Percentiles rank a stretch among this genome's conserved stretches.
Conservation (phyloP, 2,888 invertebrate genomes). For the Lissonota sp. region DNA sequence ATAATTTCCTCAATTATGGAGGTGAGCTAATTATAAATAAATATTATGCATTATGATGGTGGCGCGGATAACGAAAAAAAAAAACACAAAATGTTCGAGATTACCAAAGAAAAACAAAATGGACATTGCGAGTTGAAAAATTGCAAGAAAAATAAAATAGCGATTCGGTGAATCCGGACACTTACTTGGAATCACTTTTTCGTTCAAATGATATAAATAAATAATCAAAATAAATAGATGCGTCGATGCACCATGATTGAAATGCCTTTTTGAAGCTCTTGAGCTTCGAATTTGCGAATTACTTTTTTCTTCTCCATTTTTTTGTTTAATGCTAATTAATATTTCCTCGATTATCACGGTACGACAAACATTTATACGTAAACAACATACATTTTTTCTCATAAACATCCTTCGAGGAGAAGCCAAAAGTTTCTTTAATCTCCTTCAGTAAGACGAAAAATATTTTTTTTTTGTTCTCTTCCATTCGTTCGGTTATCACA, state of each 20-base stretch:
- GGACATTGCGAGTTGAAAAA: no score
- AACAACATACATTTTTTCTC: no score
- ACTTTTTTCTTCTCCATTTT: no score
- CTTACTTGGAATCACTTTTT: background rate
- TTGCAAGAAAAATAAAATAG: background rate
- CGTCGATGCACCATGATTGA: constrained; percentile 1
- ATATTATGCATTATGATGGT: constrained; percentile 4
- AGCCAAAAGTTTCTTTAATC: background rate
- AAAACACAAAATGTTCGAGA: background rate
- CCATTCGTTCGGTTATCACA: constrained; percentile 44
- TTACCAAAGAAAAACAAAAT: no score
- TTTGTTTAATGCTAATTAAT: no score
- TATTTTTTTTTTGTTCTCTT: constrained; percentile 17
- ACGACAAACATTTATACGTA: background rate
- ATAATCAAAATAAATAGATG: constrained; percentile 27
- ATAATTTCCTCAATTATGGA: constrained; percentile 38
- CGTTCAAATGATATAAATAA: constrained; percentile 9
- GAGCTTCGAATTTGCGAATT: background rate
- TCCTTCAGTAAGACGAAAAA: background rate
- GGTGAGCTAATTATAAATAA: constrained; percentile 39
- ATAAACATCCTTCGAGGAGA: no score
- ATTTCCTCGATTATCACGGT: background rate
- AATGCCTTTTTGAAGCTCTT: constrained; percentile 18
- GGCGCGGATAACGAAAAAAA: background rate
- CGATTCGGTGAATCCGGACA: background rate